These are phyloP conservation scores for Eriocheir sinensis DNA, from an alignment of 1,140 invertebrate genomes.

Conservation along the genomic window DNA sequence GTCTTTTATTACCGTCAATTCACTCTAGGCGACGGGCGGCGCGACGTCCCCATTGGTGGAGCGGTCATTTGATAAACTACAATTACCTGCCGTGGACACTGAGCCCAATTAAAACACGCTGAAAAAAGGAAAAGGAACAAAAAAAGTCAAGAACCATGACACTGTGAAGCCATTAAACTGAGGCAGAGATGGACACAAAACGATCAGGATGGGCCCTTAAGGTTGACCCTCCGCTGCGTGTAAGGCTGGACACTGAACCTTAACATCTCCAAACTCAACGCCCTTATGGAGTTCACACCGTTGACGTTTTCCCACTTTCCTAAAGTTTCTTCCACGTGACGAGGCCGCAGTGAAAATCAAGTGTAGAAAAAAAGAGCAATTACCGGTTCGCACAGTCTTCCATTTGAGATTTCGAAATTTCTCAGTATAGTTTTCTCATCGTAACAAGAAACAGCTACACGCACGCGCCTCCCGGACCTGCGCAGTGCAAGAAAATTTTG, in stretches of 20 bases:
- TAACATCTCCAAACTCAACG: not conserved
- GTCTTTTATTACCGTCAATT: slow-evolving; percentile 58
- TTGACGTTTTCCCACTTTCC: not conserved
- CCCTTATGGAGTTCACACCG: not conserved
- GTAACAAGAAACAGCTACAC: not conserved
- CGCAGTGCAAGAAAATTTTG: no score
- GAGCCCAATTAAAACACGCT: not conserved
- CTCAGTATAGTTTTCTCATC: not conserved
- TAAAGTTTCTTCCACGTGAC: not conserved
- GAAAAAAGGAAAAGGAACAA: not conserved
- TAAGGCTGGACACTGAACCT: not conserved
- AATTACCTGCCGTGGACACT: not conserved
- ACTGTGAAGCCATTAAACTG: not conserved
- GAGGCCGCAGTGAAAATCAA: not conserved
- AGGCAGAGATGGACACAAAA: not conserved
- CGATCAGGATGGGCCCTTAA: not conserved
- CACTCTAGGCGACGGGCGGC: not conserved
- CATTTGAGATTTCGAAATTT: not conserved
- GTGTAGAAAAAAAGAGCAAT: not conserved
- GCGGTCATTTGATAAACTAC: slow-evolving; percentile 35
- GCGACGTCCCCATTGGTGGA: not conserved
- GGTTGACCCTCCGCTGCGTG: not conserved
- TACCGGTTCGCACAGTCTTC: not conserved
- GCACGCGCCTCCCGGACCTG: no score
- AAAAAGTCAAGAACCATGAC: not conserved